Evolutionary conservation across 2,888 invertebrate genomes (phyloP).

Genomic region (Calameuta idolon): DNA sequence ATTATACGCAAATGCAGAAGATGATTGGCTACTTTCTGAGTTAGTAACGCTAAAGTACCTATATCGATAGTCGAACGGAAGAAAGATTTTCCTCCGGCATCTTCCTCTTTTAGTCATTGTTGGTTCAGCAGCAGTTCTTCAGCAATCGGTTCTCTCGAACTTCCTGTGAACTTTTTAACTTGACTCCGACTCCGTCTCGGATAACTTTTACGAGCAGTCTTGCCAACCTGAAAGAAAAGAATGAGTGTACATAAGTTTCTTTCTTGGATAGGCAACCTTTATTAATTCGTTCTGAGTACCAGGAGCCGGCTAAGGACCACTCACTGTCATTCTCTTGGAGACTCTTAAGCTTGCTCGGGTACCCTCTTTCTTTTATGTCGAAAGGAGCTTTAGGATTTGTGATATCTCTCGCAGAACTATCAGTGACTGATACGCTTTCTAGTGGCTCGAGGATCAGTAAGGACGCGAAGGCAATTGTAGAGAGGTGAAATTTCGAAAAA

Average conservation of each 20-base stretch:
- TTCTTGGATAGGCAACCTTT: conserved; percentile 3
- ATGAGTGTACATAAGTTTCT: neutral
- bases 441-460: neutral
- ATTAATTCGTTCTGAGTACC: conserved; percentile 24
- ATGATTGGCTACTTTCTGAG: neutral
- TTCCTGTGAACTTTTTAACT: conserved; percentile 12
- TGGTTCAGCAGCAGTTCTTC: neutral
- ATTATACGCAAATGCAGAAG: neutral
- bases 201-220: neutral
- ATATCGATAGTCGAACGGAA: neutral
- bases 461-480: neutral
- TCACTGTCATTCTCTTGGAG: neutral
- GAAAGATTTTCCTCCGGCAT: neutral
- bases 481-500: neutral
- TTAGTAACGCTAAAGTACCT: neutral
- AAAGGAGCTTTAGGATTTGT: neutral
- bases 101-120: neutral
- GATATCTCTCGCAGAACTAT: neutral
- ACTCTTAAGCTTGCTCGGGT: neutral
- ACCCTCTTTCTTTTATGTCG: neutral
- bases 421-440: neutral
- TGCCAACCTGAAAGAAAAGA: neutral
- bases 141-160: neutral
- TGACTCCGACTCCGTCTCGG: neutral
- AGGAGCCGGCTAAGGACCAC: neutral